These are phyloP conservation scores for Platyrinchus mystaceus DNA, from an alignment of 2,797 vertebrate species.

Conservation along the genomic window DNA sequence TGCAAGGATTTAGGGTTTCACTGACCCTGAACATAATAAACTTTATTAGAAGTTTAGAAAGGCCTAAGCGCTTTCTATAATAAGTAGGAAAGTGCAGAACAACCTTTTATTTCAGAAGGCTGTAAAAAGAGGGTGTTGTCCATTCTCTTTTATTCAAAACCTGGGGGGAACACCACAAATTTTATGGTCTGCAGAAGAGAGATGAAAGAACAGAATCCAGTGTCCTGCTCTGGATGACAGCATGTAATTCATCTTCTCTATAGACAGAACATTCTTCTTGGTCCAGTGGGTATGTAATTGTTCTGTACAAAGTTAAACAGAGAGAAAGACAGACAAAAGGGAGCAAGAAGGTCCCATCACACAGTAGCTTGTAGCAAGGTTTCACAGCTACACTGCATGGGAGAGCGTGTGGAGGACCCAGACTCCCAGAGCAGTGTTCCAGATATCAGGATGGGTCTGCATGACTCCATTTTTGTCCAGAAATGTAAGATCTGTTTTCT, in stretches of 20 bases:
- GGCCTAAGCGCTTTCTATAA: neutral
- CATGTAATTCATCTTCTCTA: fast-evolving
- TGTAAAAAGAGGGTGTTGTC: neutral
- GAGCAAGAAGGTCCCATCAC: neutral
- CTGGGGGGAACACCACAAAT: neutral
- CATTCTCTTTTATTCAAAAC: neutral
- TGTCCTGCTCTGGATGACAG: neutral
- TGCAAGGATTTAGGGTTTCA: neutral
- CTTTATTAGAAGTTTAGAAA: neutral
- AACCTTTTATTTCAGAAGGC: neutral
- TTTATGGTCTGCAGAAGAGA: neutral
- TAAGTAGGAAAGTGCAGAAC: neutral
- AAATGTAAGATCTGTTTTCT: neutral
- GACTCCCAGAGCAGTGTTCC: fast-evolving
- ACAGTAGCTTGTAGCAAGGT: neutral
- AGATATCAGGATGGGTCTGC: neutral
- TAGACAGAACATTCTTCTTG: neutral
- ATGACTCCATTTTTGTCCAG: neutral
- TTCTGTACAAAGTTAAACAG: neutral
- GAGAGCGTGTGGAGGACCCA: fast-evolving
- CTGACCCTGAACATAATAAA: neutral
- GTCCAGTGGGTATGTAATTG: neutral
- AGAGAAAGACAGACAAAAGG: neutral
- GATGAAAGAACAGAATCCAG: neutral
- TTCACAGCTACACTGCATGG: neutral